Conservation (phyloP, 2,113 vertebrate genomes). For the Pontoporia blainvillei region DNA sequence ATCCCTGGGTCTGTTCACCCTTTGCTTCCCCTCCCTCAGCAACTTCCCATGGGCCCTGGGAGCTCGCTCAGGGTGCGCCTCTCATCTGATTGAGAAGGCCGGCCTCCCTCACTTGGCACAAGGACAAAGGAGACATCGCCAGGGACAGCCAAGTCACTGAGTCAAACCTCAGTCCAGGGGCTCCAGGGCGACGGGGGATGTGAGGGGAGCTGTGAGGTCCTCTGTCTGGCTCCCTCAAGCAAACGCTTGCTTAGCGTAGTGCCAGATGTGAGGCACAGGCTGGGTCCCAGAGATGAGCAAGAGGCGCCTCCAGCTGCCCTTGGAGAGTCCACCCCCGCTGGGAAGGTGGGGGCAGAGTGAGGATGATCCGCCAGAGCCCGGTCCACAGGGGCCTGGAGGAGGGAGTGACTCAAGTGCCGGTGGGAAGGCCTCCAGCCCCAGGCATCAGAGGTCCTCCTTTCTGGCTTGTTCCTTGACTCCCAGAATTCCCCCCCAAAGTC, state of each 20-base stretch:
- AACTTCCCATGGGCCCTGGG: background rate
- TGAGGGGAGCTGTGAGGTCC: background rate
- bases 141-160: background rate
- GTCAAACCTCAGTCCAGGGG: background rate
- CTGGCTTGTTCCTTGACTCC: background rate
- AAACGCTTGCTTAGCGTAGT: fast-evolving
- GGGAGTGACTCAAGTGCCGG: background rate
- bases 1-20: background rate
- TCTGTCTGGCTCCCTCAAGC: background rate
- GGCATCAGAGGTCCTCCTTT: background rate
- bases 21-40: background rate
- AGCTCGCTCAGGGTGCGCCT: background rate
- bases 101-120: fast-evolving
- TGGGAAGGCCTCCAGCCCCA: background rate
- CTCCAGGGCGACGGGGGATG: background rate
- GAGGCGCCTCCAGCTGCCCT: background rate
- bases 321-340: fast-evolving
- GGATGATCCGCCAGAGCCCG: background rate
- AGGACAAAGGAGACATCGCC: background rate
- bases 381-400: background rate
- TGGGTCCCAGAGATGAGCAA: background rate
- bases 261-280: background rate
- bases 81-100: background rate
- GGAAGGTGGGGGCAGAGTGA: background rate
- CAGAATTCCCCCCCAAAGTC: background rate